phyloP scores from a whole-genome alignment of 2,888 invertebrate genomes.

The Chironomus riparius region DNA sequence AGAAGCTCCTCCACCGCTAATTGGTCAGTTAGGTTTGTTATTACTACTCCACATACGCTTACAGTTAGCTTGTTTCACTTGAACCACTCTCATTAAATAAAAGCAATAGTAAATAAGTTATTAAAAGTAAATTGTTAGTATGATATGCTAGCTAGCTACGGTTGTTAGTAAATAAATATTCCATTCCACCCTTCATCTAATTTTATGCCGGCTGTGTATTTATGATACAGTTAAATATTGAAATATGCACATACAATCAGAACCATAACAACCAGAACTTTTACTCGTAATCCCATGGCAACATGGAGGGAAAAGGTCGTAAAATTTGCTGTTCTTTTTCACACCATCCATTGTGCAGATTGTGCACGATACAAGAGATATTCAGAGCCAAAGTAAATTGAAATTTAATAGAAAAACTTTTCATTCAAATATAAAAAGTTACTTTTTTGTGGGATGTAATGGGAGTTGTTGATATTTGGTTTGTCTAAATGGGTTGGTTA shows the following conservation, averaged over 20 bases:
- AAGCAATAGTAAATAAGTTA: too few relatives aligned
- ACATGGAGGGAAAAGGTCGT: not conserved
- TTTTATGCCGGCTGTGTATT: not conserved
- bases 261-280: not conserved
- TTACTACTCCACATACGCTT: not conserved
- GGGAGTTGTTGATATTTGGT: too few relatives aligned
- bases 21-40: not conserved
- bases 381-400: not conserved
- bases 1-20: not conserved
- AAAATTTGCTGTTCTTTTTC: not conserved
- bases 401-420: conserved; percentile 19
- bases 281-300: not conserved
- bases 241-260: not conserved
- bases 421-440: too few relatives aligned
- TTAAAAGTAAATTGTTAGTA: not conserved
- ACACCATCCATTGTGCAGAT: not conserved
- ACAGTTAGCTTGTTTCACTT: not conserved
- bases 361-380: not conserved
- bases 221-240: not conserved
- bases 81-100: too few relatives aligned
- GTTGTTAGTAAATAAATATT: not conserved
- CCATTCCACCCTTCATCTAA: not conserved
- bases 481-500: too few relatives aligned
- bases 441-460: too few relatives aligned
- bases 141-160: not conserved